Evolutionary conservation across 2,113 vertebrate species (phyloP), one percentile per base, ranked within the genome.

Genomic region (Pangasianodon gigas): DNA sequence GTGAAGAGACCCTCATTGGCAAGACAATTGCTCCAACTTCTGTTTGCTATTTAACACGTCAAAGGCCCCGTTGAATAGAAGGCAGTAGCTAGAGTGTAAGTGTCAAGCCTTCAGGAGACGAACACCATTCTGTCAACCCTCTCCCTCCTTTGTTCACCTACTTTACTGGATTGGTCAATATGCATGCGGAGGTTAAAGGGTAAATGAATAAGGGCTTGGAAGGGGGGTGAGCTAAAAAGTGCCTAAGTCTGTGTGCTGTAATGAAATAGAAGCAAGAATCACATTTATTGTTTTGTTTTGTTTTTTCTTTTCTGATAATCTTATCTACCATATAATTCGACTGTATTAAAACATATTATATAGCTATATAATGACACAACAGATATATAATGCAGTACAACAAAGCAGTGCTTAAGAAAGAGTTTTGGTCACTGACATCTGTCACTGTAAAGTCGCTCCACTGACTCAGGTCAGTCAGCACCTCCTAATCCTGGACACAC

Each of bases 21-120:
- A 94, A 94, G 94, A 95, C 95, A 95, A 92, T 95, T 93, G 90
- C 93, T 92, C 90, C 87, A 93, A 94, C 93, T 92, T 93, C 82
- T 95, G 94, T 96, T 96, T 95, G 93, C 93, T 95, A 91, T 95
- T 96, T 96, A 95, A 94, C 96, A 96, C 92, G 92, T 96, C 96
- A 96, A 95, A 95, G 90, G 91, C 52, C 85, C 91, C 90, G 93
- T 93, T 95, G 93, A 95, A 91, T 87, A 90, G 80, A 90, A 81
- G 71, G 13, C 87, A 86, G 18, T 52, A 74, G 84, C 85, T 90
- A 67, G 89, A 93, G 92, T 80, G 91, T 91, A 84, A 51, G 91
- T 93, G 94, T 93, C 89, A 93, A 92, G 93, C 90, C 90, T 92
- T 91, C 83, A 90, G 77, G 54, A 87, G 89, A 86, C 87, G 54